A percentile compares a stretch with the other conserved stretches of the same genome.
phyloP scores from a whole-genome alignment of 2,797 vertebrate genomes.

The Takifugu ocellatus region DNA sequence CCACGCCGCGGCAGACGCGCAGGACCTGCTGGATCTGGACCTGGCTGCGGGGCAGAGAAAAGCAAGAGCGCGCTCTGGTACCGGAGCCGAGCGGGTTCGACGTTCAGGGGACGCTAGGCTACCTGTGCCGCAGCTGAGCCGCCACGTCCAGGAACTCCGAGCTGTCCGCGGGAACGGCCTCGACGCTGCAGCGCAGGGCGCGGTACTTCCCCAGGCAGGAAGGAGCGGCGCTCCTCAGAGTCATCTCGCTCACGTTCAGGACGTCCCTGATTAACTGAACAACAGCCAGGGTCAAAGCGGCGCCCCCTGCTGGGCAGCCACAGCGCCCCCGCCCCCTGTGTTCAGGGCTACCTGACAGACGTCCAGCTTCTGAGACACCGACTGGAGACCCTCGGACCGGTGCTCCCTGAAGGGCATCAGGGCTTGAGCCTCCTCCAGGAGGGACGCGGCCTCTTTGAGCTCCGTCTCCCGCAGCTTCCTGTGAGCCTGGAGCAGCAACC shows the following conservation, averaged over 20 bases:
- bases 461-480: slow-evolving; percentile 56
- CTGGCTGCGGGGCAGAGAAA: slow-evolving; percentile 23
- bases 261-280: slow-evolving; percentile 82
- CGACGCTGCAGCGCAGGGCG: slow-evolving; percentile 81
- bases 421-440: slow-evolving; percentile 66
- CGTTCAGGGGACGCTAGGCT: not conserved
- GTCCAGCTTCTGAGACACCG: slow-evolving; percentile 77
- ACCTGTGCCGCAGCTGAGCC: slow-evolving; percentile 71
- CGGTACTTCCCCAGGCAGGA: slow-evolving; percentile 81
- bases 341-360: slow-evolving; percentile 73
- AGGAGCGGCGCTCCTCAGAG: slow-evolving; percentile 59
- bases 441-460: accelerated
- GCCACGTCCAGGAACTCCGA: slow-evolving; percentile 71
- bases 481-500: slow-evolving; percentile 76
- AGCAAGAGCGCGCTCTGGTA: not conserved
- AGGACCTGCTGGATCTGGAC: slow-evolving; percentile 76
- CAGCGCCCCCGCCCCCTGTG: too few species aligned
- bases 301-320: not conserved
- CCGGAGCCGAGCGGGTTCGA: not conserved
- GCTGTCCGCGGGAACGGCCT: slow-evolving; percentile 63
- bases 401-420: slow-evolving; percentile 65
- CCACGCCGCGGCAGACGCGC: slow-evolving; percentile 71
- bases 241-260: slow-evolving; percentile 79
- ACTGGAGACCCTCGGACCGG: slow-evolving; percentile 25
- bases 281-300: not conserved